These are phyloP conservation scores for Caenorhabditis brenneri DNA, from an alignment of 1,140 invertebrate genomes.

Conservation along the genomic window DNA sequence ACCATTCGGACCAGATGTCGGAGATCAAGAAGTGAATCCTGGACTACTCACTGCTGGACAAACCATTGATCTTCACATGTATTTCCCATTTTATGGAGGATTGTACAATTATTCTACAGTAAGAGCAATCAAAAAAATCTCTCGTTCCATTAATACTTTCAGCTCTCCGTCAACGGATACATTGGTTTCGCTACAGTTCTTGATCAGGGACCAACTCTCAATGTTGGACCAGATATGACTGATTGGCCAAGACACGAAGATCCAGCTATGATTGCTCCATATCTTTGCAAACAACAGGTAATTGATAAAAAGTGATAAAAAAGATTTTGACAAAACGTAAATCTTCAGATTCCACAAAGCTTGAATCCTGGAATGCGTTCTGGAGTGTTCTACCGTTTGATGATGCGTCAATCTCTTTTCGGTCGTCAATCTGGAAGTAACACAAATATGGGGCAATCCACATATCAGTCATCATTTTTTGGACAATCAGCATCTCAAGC, in stretches of 20 bases:
- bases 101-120: conserved; percentile 71
- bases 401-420: conserved; percentile 69
- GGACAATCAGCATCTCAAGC: conserved; percentile 58
- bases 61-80: conserved; percentile 70
- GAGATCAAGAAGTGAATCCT: conserved; percentile 67
- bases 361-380: conserved; percentile 63
- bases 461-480: conserved; percentile 65
- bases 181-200: conserved; percentile 70
- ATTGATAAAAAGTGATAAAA: not conserved
- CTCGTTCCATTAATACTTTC: conserved; percentile 47
- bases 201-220: conserved; percentile 70
- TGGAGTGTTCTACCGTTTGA: conserved; percentile 69
- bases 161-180: conserved; percentile 71
- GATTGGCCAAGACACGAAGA: conserved; percentile 70
- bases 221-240: conserved; percentile 69
- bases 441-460: conserved; percentile 58
- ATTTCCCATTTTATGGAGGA: conserved; percentile 70
- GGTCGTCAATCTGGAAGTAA: conserved; percentile 65
- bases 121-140: conserved; percentile 3
- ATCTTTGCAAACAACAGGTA: conserved; percentile 69
- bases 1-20: conserved; percentile 68
- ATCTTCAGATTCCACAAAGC: conserved; percentile 66
- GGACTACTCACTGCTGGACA: conserved; percentile 70
- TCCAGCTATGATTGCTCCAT: conserved; percentile 71
- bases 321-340: not conserved